These are phyloP conservation scores for Crenuchus spilurus DNA, from an alignment of 2,797 vertebrate species.

Conservation along the genomic window DNA sequence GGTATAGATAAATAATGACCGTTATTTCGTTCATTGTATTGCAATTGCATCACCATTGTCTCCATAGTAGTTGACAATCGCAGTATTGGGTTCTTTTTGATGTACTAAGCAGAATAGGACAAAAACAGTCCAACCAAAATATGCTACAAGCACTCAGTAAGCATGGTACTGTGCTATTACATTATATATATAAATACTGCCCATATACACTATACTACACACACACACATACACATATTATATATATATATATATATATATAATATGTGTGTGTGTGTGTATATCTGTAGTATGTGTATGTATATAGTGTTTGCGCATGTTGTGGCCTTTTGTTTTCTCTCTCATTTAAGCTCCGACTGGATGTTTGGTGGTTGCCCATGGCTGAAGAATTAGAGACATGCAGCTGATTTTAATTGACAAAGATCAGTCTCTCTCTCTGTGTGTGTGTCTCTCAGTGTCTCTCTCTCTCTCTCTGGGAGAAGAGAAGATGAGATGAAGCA, in stretches of 20 bases:
- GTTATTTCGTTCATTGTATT: too few species aligned
- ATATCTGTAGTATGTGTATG: conserved; percentile 53
- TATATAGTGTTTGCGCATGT: conserved; percentile 51
- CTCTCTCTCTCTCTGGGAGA: conserved; percentile 22
- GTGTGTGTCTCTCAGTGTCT: conserved; percentile 8
- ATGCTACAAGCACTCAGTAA: too few species aligned
- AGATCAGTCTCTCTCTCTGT: conserved; percentile 31
- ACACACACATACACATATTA: too few species aligned
- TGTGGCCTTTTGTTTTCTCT: conserved; percentile 53
- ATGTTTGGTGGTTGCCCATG: conserved; percentile 42
- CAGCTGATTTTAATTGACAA: conserved; percentile 59
- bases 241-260: too few species aligned
- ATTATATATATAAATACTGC: too few species aligned
- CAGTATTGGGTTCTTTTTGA: too few species aligned
- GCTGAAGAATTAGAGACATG: conserved; percentile 53
- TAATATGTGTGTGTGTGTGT: conserved; percentile 65
- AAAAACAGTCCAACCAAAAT: too few species aligned
- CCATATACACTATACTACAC: too few species aligned
- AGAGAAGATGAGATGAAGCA: conserved; percentile 26
- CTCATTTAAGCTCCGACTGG: conserved; percentile 44
- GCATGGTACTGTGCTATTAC: too few species aligned
- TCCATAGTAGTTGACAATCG: too few species aligned
- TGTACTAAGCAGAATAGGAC: conserved; percentile 6
- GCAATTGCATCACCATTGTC: too few species aligned
- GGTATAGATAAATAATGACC: too few species aligned